Evolutionary conservation across 2,797 vertebrate species (phyloP).

Genomic region (Florisuga fusca): DNA sequence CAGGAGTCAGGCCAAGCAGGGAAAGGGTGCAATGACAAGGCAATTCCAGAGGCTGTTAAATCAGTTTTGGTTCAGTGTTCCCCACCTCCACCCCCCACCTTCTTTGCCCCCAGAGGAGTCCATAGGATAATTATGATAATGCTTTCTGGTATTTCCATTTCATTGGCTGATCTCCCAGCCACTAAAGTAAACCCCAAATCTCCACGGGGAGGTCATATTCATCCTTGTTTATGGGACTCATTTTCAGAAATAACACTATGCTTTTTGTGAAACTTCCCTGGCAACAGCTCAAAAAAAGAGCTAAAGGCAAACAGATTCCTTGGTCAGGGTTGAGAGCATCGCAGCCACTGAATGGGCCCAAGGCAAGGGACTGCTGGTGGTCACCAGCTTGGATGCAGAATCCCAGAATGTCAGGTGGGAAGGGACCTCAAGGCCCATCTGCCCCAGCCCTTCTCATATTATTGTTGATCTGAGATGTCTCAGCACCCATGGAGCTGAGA

Average conservation of each 20-base stretch:
- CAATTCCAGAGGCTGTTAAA: background rate
- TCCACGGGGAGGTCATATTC: background rate
- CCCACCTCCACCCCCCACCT: background rate
- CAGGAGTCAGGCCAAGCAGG: background rate
- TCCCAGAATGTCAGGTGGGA: too few species aligned
- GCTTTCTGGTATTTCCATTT: constrained; percentile 46
- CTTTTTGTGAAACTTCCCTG: constrained; percentile 26
- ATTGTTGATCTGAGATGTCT: too few species aligned
- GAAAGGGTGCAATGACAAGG: background rate
- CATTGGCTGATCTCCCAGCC: constrained; percentile 53
- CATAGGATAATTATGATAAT: constrained; percentile 37
- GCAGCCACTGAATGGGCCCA: background rate
- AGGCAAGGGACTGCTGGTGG: background rate
- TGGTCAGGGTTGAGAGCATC: background rate
- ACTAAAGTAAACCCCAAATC: constrained; percentile 41
- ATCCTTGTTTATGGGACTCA: constrained; percentile 50
- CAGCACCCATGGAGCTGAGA: too few species aligned
- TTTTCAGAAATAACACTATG: constrained; percentile 54
- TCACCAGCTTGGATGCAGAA: background rate
- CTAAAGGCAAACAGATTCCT: constrained; percentile 9
- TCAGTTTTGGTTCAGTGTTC: background rate
- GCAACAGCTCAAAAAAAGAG: background rate
- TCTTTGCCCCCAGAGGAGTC: background rate
- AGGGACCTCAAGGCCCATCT: too few species aligned
- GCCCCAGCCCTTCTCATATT: too few species aligned